These are phyloP conservation scores for Pristionchus exspectatus DNA, from an alignment of 2,888 invertebrate genomes.

Conservation along the genomic window DNA sequence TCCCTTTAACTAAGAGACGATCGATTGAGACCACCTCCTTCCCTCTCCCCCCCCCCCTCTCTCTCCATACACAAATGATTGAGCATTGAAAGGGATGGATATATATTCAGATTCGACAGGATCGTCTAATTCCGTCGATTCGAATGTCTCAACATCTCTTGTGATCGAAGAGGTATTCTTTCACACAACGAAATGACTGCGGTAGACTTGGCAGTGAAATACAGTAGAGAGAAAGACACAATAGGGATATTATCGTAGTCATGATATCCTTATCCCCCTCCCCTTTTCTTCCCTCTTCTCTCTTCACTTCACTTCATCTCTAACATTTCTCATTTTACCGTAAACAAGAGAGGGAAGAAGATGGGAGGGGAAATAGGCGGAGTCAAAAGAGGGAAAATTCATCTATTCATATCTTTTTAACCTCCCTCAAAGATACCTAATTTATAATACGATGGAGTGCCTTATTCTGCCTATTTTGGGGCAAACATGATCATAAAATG, in stretches of 20 bases:
- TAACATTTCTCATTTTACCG: not conserved
- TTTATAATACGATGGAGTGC: not conserved
- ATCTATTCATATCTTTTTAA: not conserved
- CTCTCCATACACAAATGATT: not conserved
- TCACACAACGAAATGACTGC: not conserved
- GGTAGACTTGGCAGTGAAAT: not conserved
- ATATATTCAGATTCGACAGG: not conserved
- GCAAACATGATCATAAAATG: not conserved
- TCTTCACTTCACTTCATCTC: not conserved
- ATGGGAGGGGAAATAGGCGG: not conserved
- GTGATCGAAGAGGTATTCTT: not conserved
- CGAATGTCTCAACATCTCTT: not conserved
- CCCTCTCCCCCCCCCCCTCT: not conserved
- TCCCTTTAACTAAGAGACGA: not conserved
- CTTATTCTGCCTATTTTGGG: not conserved
- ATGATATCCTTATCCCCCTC: not conserved
- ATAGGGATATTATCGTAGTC: too few species aligned
- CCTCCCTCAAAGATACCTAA: not conserved
- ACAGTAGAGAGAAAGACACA: too few species aligned
- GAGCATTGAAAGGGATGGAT: not conserved
- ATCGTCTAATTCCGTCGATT: not conserved
- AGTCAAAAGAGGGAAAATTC: not conserved
- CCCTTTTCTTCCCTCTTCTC: not conserved
- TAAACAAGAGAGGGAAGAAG: not conserved
- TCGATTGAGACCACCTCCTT: not conserved